Base-by-base conservation (phyloP, 2,113 vertebrate species). In the Eubucco bourcierii region DNA sequence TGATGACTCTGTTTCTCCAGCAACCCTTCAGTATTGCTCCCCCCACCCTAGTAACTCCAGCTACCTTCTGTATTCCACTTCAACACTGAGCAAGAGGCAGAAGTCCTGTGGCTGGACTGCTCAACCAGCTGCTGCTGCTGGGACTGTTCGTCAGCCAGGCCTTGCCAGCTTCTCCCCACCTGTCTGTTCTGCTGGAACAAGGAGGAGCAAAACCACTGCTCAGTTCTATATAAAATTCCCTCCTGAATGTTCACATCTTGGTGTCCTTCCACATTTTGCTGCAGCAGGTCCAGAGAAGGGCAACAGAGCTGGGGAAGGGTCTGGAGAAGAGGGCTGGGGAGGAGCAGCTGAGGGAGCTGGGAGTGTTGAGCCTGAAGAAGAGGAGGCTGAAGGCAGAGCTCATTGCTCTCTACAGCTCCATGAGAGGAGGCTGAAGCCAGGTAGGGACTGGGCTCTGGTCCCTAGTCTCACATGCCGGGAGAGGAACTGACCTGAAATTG, bases 1-100 rank as follows among this genome's bases (percentile, higher is more conserved):
- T 88, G 55, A 67, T 95, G 82, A 80, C 85, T 95, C 76, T 93
- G 78, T 76, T 91, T 88, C 60, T 71, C 18, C 52, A 84, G 70
- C 44, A 16, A 34, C n/a, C n/a, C 72, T 56, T 77, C 24, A 37
- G 13, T 84, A 37, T 68, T 53, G 11, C 58, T 72, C 15, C 58
- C 7, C 16, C 37, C 24, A 24, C 37, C 31, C 59, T 77, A 67
- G 39, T 6, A 4, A 31, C 46, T 79, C 67, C 68, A 55, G 20
- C 52, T 92, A 89, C 55, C 84, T 87, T 47, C 8, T 76, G 15
- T 80, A 41, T 56, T 41, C 84, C 25, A 23, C 20, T 75, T 85
- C 71, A 60, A 59, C 18, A 28, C 21, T 2, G 3, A 78, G 41
- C 31, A 85, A 63, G 41, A 73, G 37, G 44, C 66, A 87, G 79